Evolutionary conservation across 2,797 vertebrate genomes (phyloP).

Genomic region (Siniperca obscura): DNA sequence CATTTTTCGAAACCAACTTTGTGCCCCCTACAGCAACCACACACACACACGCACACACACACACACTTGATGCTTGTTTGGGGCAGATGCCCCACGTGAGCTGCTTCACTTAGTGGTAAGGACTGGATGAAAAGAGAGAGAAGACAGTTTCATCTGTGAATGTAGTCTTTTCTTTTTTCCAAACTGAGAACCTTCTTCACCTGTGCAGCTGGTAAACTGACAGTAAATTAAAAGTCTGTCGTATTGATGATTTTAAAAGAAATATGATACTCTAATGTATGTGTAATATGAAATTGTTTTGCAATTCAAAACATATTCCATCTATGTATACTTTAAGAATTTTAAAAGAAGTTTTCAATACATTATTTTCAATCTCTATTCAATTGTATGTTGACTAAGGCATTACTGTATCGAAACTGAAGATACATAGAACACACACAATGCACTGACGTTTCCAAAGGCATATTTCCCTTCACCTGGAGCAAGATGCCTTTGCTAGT

Average conservation of each 20-base stretch:
- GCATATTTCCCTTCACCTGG: background rate
- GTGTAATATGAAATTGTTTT: background rate
- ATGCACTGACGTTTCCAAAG: background rate
- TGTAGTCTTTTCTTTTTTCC: background rate
- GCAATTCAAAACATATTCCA: background rate
- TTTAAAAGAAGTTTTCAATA: background rate
- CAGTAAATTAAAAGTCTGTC: background rate
- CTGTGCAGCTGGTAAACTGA: background rate
- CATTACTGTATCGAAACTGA: background rate
- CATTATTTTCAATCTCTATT: background rate
- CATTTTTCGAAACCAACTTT: background rate
- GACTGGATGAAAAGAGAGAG: background rate
- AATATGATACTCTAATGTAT: background rate
- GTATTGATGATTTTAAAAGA: background rate
- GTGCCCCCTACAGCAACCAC: background rate
- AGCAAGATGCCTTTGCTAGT: background rate
- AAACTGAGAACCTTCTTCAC: background rate
- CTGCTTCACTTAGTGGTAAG: background rate
- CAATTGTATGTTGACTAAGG: background rate
- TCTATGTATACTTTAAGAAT: background rate
- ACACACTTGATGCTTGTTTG: background rate
- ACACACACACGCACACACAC: background rate
- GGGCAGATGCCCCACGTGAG: background rate
- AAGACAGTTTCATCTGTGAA: conserved; percentile 7
- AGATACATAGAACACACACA: background rate